A percentile compares a stretch with the other conserved stretches of the same genome.
Evolutionary conservation across 2,888 invertebrate species (phyloP).

Genomic region (Tanypteryx hageni): DNA sequence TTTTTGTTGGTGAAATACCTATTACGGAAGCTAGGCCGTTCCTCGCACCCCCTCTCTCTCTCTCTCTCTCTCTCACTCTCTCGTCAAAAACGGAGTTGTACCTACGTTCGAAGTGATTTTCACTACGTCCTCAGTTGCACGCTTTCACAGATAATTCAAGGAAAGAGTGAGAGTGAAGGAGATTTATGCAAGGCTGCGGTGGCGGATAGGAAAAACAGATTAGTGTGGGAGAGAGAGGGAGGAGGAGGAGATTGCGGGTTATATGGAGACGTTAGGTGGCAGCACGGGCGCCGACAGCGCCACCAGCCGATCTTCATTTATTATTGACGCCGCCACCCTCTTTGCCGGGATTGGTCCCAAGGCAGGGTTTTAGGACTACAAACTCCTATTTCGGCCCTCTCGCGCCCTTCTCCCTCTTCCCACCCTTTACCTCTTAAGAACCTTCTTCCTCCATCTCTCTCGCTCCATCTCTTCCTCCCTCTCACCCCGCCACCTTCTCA

Average conservation of each 20-base stretch:
- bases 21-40: too few species aligned
- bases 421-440: background rate
- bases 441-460: background rate
- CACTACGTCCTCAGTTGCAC: too few species aligned
- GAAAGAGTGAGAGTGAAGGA: background rate
- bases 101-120: background rate
- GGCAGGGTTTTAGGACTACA: background rate
- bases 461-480: background rate
- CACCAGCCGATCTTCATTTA: constrained; percentile 11
- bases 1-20: too few species aligned
- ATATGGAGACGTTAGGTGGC: background rate
- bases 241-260: background rate
- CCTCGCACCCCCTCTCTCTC: background rate
- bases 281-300: background rate
- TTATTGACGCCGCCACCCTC: background rate
- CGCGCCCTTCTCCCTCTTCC: background rate
- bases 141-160: too few species aligned
- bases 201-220: background rate
- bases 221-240: background rate
- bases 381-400: background rate
- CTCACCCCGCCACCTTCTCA: background rate
- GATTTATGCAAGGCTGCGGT: background rate
- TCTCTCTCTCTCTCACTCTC: background rate
- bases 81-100: background rate
- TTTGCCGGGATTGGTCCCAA: background rate